Evolutionary conservation across 2,888 invertebrate genomes (phyloP).

Genomic region (Rugalucina vietnamica): DNA sequence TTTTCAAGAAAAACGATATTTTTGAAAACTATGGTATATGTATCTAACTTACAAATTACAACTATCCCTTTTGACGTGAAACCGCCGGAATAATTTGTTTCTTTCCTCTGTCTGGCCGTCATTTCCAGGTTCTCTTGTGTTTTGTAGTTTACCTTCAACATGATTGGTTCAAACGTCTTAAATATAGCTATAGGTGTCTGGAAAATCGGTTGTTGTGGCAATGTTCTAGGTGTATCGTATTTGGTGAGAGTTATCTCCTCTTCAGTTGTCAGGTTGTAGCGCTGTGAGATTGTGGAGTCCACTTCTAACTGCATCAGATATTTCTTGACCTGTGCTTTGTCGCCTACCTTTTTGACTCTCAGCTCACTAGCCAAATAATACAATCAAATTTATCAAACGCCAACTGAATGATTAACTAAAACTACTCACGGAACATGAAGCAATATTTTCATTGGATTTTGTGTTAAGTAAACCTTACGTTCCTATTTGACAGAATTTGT

Average conservation of each 20-base stretch:
- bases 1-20: no score
- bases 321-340: slow-evolving; percentile 52
- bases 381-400: no score
- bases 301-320: slow-evolving; percentile 54
- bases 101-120: slow-evolving; percentile 35
- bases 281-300: slow-evolving; percentile 43
- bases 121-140: slow-evolving; percentile 52
- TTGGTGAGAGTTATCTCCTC: slow-evolving; percentile 55
- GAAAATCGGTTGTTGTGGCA: slow-evolving; percentile 35
- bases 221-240: slow-evolving; percentile 21
- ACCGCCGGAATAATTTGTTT: slow-evolving; percentile 30
- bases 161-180: slow-evolving; percentile 46
- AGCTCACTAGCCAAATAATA: slow-evolving; percentile 53
- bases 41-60: slow-evolving; percentile 41
- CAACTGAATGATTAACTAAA: no score
- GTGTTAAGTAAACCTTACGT: no score
- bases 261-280: slow-evolving; percentile 44
- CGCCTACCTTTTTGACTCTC: slow-evolving; percentile 45
- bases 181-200: slow-evolving; percentile 51
- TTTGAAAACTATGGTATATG: no score
- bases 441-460: no score
- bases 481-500: no score
- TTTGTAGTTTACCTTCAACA: slow-evolving; percentile 47
- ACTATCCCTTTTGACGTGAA: slow-evolving; percentile 38
- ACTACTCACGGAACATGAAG: no score